phyloP scores from a whole-genome alignment of 1,140 invertebrate genomes.

The Drosophila subpulchrella region DNA sequence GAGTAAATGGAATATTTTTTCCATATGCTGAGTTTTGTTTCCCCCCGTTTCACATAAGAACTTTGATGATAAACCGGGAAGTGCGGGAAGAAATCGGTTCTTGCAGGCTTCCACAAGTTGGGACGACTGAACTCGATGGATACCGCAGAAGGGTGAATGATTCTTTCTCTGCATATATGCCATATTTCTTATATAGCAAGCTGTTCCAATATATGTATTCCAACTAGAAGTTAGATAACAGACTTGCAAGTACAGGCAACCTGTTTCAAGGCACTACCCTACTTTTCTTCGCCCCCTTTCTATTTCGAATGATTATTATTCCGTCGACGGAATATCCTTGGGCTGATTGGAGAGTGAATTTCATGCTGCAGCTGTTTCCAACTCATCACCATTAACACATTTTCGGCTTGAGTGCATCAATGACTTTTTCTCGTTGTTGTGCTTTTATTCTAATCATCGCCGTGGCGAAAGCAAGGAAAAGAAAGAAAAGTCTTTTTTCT shows the following conservation, averaged over 20 bases:
- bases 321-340: constrained; percentile 52
- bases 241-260: constrained; percentile 7
- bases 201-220: neutral
- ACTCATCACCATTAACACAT: constrained; percentile 81
- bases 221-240: constrained; percentile 33
- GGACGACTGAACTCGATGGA: neutral
- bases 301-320: constrained; percentile 26
- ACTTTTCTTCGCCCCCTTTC: constrained; percentile 16
- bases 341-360: constrained; percentile 63
- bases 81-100: constrained; percentile 9
- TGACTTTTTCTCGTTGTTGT: constrained; percentile 33
- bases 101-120: constrained; percentile 1
- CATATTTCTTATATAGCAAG: too few relatives aligned
- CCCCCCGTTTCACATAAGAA: constrained; percentile 14
- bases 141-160: constrained; percentile 25
- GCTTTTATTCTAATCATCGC: constrained; percentile 51
- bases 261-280: constrained; percentile 20
- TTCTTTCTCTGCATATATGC: neutral
- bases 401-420: constrained; percentile 74
- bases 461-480: neutral
- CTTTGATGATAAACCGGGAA: constrained; percentile 30
- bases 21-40: neutral
- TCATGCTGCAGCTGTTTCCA: constrained; percentile 64
- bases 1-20: constrained; percentile 52
- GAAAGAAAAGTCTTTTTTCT: constrained; percentile 5